These are phyloP conservation scores for Nothura maculosa DNA, from an alignment of 2,797 vertebrate species.

Conservation along the genomic window DNA sequence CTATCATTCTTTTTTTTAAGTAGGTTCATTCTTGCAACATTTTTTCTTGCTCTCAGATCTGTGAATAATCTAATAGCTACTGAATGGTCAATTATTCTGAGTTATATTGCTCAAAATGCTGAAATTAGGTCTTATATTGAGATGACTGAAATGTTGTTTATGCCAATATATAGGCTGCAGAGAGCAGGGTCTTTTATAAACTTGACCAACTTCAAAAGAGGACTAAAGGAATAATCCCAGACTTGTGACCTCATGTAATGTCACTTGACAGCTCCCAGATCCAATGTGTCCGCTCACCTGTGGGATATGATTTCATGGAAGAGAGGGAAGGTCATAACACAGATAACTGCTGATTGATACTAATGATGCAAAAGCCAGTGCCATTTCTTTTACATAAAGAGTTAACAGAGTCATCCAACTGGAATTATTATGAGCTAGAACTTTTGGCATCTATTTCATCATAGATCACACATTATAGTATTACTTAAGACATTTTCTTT, in stretches of 20 bases:
- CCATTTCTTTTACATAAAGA: neutral
- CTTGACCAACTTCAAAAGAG: neutral
- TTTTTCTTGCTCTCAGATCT: neutral
- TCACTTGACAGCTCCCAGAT: neutral
- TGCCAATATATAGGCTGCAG: rapidly evolving
- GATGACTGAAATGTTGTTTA: neutral
- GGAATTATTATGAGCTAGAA: neutral
- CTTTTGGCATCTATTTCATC: neutral
- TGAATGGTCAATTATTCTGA: neutral
- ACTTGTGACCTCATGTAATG: neutral
- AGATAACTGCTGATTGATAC: neutral
- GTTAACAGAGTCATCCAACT: neutral
- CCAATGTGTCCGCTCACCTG: neutral
- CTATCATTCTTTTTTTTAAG: neutral
- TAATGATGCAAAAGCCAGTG: neutral
- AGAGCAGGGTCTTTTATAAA: rapidly evolving
- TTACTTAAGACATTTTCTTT: neutral
- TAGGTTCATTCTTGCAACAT: neutral
- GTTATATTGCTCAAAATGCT: neutral
- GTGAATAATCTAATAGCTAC: neutral
- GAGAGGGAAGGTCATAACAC: neutral
- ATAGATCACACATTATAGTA: rapidly evolving
- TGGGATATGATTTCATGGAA: neutral
- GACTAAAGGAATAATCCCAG: neutral
- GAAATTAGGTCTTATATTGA: neutral